Base-by-base conservation (phyloP, 1,140 invertebrate species). In the Panulirus ornatus region DNA sequence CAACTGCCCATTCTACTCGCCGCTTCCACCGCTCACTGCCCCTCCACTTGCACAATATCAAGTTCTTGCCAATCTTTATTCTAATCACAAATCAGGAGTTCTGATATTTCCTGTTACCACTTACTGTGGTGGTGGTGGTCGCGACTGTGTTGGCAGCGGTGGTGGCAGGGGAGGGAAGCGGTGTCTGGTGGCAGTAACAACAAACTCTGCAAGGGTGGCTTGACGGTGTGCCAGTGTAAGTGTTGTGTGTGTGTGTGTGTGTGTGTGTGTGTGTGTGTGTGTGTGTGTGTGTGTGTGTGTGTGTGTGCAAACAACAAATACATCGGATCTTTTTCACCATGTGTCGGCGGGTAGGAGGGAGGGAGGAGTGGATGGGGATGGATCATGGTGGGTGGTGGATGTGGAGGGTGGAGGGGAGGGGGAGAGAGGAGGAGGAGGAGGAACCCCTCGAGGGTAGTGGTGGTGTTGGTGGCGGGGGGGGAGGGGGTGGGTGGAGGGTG, bases 241-340 rank as follows among this genome's bases (percentile, higher is more conserved):
- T 76, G 75, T 34, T 76, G 40, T n/a, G 38, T 38, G 40, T 44
- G 75, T 75, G 22, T 34, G 22, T 75, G 40, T 75, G 71, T 75
- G 40, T 27, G 66, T 71, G 36, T 47, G 44, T 47, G 44, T 71
- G 66, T 71, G 36, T 71, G 66, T 71, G 36, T 71, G 66, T 71
- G 36, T 71, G n/a, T 71, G 66, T 47, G 44, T 47, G 44, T 47
- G 44, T 5, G 36, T 71, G 66, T 71, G 36, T 71, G n/a, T 71
- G 66, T 47, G 44, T 47, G 44, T 47, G 44, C 5, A n/a, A n/a
- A n/a, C n/a, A n/a, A n/a, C n/a, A n/a, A n/a, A n/a, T n/a, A n/a
- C 38, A n/a, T n/a, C 70, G 16, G 70, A 36, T 30, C 30, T 16
- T 73, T 34, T 27, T 27, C 30, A 34, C 22, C 30, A 36, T 38